Percentiles rank a stretch among this genome's conserved stretches.
phyloP scores from a whole-genome alignment of 1,140 invertebrate species.

The Linepithema humile region DNA sequence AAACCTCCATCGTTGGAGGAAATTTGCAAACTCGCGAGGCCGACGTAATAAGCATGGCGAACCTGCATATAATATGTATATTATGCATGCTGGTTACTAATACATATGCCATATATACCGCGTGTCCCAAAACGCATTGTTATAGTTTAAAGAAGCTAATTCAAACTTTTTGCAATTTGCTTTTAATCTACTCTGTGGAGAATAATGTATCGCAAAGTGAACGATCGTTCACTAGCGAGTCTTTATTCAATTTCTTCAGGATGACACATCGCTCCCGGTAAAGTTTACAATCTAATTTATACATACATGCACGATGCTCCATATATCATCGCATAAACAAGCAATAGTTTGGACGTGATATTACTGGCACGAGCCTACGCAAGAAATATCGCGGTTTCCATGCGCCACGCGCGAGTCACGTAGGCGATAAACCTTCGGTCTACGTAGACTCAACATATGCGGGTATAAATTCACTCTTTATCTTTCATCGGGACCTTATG shows the following conservation, averaged over 20 bases:
- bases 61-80: background rate
- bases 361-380: background rate
- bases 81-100: too few relatives aligned
- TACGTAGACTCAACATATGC: background rate
- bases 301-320: background rate
- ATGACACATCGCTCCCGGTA: background rate
- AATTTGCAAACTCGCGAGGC: constrained; percentile 9
- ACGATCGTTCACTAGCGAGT: background rate
- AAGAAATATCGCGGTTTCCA: constrained; percentile 1
- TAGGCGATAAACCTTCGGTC: background rate
- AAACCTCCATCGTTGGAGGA: background rate
- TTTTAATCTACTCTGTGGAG: too few relatives aligned
- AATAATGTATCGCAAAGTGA: too few relatives aligned
- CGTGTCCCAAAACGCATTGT: background rate
- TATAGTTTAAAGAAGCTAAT: too few relatives aligned
- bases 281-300: constrained; percentile 25
- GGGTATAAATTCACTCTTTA: constrained; percentile 14
- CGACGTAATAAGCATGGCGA: background rate
- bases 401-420: background rate
- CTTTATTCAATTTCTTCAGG: background rate
- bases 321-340: background rate
- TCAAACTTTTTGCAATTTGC: too few relatives aligned
- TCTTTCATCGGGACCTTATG: background rate
- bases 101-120: background rate
- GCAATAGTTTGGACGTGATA: background rate